Percentiles rank a stretch among this genome's conserved stretches.
phyloP scores from a whole-genome alignment of 2,113 vertebrate genomes.

The Camelus bactrianus region DNA sequence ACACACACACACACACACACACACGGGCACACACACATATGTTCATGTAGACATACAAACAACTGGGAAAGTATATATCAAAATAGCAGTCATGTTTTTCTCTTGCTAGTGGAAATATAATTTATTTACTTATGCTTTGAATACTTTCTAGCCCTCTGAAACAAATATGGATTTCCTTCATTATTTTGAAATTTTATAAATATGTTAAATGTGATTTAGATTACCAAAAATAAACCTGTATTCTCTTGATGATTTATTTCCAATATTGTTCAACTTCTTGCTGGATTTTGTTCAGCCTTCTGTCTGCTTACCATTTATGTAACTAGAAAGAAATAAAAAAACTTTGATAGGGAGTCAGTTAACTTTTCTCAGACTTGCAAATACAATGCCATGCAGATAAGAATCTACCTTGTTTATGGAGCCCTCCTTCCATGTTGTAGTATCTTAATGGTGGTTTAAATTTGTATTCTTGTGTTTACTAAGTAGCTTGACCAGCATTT shows the following conservation, averaged over 20 bases:
- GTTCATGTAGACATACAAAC: not conserved
- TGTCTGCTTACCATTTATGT: not conserved
- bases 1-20: not conserved
- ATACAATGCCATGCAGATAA: not conserved
- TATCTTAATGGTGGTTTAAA: not conserved
- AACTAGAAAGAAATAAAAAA: slow-evolving; percentile 22
- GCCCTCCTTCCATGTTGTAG: not conserved
- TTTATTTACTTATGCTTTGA: not conserved
- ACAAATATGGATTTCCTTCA: not conserved
- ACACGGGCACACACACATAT: not conserved
- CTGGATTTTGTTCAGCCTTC: not conserved
- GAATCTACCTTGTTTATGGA: not conserved
- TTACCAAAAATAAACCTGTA: not conserved
- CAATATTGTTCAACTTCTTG: not conserved
- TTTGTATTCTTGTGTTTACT: not conserved
- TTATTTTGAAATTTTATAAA: not conserved
- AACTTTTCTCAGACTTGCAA: not conserved
- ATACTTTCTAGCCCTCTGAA: not conserved
- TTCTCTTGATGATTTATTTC: not conserved
- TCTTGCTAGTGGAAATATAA: slow-evolving; percentile 21
- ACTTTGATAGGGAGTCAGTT: not conserved
- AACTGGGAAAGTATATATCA: not conserved
- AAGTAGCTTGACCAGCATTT: not conserved
- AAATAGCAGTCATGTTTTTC: not conserved
- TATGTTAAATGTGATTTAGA: not conserved